Evolutionary conservation across 2,888 invertebrate genomes (phyloP), one percentile per base, ranked within the genome.

Genomic region (Andrena bucephala): DNA sequence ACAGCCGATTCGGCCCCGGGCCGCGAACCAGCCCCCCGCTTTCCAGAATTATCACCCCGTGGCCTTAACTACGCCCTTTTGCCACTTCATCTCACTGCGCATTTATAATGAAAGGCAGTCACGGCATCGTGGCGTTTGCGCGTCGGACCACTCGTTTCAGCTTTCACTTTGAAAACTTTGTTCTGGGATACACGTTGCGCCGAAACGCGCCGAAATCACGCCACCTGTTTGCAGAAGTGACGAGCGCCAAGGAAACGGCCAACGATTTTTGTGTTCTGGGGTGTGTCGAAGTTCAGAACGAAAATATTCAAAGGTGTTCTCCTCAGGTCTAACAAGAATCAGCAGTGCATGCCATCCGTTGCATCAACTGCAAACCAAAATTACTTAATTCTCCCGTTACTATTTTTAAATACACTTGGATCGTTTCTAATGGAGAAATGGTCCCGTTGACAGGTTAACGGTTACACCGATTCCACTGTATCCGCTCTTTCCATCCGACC

Each of bases 31-130:
- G n/a, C 60, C 48, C 33, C 24, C 20, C 16, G 24, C 10, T 57
- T 42, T 42, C 29, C 57, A 0, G 36, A 29, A 63, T 62, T 59
- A 73, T 72, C 59, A 52, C 60, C 67, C n/a, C 29, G 10, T 63
- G 50, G 33, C 78, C 54, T 27, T 67, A 60, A 72, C 57, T 54
- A 27, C 48, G 16, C 33, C 48, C 68, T 71, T 75, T 72, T 52
- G 70, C 60, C 76, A 70, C 77, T 85, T 78, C 73, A 75, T 71
- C 36, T 42, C 10, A 27, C 24, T 36, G 24, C 13, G 16, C 31
- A 13, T 48, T 68, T 36, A 16, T 66, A 79, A 74, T 31, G 63
- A 69, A 27, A 52, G 33, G 2, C 27, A 60, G 81, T 78, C 81
- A 81, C 78, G 81, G 36, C 66, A 81, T 52, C 33, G 13, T 27